Evolutionary conservation across 2,113 vertebrate genomes (phyloP), one percentile per base, ranked within the genome.

Genomic region (Aptenodytes patagonicus): DNA sequence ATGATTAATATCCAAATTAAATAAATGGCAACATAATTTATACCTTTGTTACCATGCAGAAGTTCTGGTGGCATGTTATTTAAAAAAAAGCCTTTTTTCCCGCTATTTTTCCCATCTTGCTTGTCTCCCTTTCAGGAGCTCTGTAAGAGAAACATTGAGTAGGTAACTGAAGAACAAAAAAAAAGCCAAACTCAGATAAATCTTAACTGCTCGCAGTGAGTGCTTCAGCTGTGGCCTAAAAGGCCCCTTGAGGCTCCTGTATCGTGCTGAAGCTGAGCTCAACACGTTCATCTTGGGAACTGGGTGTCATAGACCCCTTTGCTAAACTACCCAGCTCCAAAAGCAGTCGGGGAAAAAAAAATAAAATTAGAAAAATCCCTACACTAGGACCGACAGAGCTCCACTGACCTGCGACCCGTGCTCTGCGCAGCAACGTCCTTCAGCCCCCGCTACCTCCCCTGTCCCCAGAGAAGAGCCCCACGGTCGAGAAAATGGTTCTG

Each of bases 41-140:
- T 76, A 95, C 87, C 91, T 97, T 83, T 85, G 73, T 73, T 31
- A 95, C 62, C 46, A 93, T 38, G 93, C 54, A 92, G 89, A 83
- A 89, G 52, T 78, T 75, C 87, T 90, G 91, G 93, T 60, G 84
- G 82, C 83, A 93, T 69, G 81, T 87, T 82, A 97, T 61, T 91
- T 94, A 65, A 49, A 84, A 75, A 89, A 81, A 85, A 10, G 25
- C 31, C 38, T 52, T 71, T 83, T 82, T 52, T 87, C 61, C 86
- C 69, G 87, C 81, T 87, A 32, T 70, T 87, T 93, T 92, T 22
- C 90, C 75, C 91, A 95, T 95, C 68, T 78, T 70, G 65, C 75
- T 77, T 47, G 52, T 71, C 62, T 81, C 78, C 86, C 81, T 80
- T 90, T 87, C 76, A 94, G 64, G 81, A 95, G 71, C 44, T 91